Percentiles rank a stretch among this genome's conserved stretches.
These are phyloP conservation scores for Caiman crocodilus DNA, from an alignment of 2,797 vertebrate genomes.

Conservation along the genomic window DNA sequence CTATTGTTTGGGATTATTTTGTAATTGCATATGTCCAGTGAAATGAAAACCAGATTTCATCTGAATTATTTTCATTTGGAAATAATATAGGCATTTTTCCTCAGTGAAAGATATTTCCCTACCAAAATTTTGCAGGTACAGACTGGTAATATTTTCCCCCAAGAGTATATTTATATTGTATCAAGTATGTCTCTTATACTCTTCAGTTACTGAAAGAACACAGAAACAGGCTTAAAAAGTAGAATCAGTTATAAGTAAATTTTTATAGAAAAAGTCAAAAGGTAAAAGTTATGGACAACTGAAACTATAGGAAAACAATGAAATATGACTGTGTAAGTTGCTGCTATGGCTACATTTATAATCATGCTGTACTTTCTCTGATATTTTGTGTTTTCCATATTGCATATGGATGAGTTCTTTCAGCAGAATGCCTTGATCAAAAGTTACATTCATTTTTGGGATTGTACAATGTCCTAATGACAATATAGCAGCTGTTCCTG, in stretches of 20 bases:
- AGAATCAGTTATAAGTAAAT: slow-evolving; percentile 9
- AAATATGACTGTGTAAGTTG: background rate
- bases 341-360: background rate
- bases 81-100: background rate
- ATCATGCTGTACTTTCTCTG: background rate
- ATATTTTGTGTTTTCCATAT: background rate
- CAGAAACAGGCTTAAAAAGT: background rate
- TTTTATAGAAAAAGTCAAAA: slow-evolving; percentile 24
- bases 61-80: background rate
- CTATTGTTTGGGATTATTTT: background rate
- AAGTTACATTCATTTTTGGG: background rate
- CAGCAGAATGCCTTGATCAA: background rate
- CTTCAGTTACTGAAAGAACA: background rate
- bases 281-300: background rate
- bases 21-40: background rate
- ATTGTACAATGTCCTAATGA: background rate
- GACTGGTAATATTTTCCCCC: background rate
- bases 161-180: background rate
- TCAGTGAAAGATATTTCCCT: background rate
- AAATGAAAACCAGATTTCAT: background rate
- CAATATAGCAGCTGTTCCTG: background rate
- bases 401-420: background rate
- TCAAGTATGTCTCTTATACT: background rate
- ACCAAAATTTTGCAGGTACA: background rate
- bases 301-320: slow-evolving; percentile 9